Conservation (phyloP, 2,113 vertebrate species). For the Gnathonemus longibarbis region DNA sequence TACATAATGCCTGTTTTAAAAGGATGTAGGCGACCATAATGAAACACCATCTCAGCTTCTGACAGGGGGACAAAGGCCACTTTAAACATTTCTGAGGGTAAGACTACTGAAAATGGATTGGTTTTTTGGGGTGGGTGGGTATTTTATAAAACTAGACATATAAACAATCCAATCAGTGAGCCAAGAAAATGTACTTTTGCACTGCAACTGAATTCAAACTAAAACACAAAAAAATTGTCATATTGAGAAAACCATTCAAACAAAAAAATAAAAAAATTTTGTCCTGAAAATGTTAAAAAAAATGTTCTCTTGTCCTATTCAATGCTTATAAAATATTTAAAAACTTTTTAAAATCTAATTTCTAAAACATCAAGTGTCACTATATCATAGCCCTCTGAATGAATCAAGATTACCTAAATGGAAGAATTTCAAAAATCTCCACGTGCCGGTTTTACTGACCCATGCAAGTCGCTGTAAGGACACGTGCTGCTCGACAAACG, state of each 20-base stretch:
- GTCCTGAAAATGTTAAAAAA: background rate
- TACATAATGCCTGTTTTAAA: slow-evolving; percentile 54
- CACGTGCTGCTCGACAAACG: background rate
- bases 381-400: background rate
- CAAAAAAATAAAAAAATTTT: background rate
- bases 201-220: background rate
- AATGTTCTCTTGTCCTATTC: background rate
- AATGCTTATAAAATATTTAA: background rate
- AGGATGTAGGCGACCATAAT: slow-evolving; percentile 35
- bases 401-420: background rate
- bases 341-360: background rate
- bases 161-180: background rate
- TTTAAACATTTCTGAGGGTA: background rate
- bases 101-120: background rate
- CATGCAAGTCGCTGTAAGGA: background rate
- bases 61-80: background rate
- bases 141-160: background rate
- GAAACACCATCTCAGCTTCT: slow-evolving; percentile 26
- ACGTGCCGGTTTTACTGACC: background rate
- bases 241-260: background rate
- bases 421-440: background rate
- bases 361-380: background rate
- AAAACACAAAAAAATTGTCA: background rate
- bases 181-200: background rate
- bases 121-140: background rate